Conservation (phyloP, 1,140 invertebrate species). For the Drosophila simulans region DNA sequence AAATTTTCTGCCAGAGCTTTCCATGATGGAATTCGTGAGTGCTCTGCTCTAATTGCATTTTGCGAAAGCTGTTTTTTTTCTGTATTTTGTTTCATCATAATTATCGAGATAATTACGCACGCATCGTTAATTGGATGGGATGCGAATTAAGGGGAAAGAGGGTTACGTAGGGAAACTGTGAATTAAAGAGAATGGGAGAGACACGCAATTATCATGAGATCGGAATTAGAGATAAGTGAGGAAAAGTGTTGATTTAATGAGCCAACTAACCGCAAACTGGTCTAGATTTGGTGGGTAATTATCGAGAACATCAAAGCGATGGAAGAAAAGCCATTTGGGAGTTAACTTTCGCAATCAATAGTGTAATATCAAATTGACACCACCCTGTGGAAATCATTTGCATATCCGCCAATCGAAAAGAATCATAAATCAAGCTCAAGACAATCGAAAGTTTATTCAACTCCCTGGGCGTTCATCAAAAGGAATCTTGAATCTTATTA, state of each 20-base stretch:
- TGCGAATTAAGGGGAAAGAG: conserved; percentile 3
- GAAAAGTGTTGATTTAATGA: conserved; percentile 50
- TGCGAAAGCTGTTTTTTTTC: conserved; percentile 37
- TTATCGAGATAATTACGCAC: conserved; percentile 57
- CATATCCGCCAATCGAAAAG: conserved; percentile 22
- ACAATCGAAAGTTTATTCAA: conserved; percentile 50
- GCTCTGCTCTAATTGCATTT: conserved; percentile 62
- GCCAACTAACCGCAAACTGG: conserved; percentile 46
- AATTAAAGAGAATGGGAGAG: conserved; percentile 14
- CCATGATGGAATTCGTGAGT: conserved; percentile 36
- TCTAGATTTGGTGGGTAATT: conserved; percentile 43
- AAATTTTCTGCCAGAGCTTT: conserved; percentile 26
- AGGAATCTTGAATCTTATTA: conserved; percentile 5
- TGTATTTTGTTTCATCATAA: conserved; percentile 44
- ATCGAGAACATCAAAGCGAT: conserved; percentile 21
- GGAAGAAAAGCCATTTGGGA: not conserved
- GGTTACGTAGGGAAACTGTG: not conserved
- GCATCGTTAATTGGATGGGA: conserved; percentile 61
- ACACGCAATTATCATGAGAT: conserved; percentile 24
- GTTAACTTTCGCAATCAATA: conserved; percentile 34
- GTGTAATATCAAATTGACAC: conserved; percentile 15
- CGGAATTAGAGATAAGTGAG: conserved; percentile 39
- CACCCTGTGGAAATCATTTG: conserved; percentile 19
- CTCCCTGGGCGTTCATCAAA: conserved; percentile 24
- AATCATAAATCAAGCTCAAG: conserved; percentile 41